Percentiles rank a stretch among this genome's conserved stretches.
These are phyloP conservation scores for Silurus lanzhouensis DNA, from an alignment of 2,797 vertebrate genomes.

Conservation along the genomic window DNA sequence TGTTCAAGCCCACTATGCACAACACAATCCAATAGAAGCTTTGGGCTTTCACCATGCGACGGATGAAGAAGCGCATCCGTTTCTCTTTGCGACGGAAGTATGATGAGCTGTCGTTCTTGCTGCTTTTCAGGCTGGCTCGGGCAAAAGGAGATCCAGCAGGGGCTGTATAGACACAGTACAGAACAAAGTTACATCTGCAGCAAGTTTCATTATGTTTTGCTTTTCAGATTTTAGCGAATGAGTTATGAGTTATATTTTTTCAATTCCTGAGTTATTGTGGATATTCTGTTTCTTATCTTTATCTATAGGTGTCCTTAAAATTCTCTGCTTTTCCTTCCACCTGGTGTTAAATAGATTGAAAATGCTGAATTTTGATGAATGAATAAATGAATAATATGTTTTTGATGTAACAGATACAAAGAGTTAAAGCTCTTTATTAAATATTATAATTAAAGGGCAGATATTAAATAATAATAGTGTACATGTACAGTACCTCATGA, in stretches of 20 bases:
- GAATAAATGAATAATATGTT: not conserved
- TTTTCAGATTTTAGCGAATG: not conserved
- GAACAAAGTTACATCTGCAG: not conserved
- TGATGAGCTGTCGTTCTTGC: slow-evolving; percentile 87
- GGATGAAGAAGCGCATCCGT: slow-evolving; percentile 91
- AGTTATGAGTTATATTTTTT: not conserved
- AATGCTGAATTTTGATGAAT: not conserved
- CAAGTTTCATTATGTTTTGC: not conserved
- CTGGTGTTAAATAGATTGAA: not conserved
- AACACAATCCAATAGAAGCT: slow-evolving; percentile 97
- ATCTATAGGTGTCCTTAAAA: not conserved
- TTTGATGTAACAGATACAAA: not conserved
- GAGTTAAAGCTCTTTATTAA: not conserved
- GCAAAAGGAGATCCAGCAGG: slow-evolving; percentile 89
- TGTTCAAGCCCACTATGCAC: slow-evolving; percentile 95
- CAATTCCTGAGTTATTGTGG: not conserved
- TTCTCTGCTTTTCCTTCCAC: not conserved
- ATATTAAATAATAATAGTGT: not conserved
- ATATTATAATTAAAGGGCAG: not conserved
- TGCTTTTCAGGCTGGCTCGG: slow-evolving; percentile 89
- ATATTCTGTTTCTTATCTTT: not conserved
- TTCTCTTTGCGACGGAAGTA: slow-evolving; percentile 96
- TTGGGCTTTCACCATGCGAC: slow-evolving; percentile 96
- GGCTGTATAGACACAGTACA: slow-evolving; percentile 50
- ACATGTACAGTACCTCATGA: too few species aligned